These are phyloP conservation scores for Leucophora obtusa DNA, from an alignment of 2,888 invertebrate genomes.

Conservation along the genomic window DNA sequence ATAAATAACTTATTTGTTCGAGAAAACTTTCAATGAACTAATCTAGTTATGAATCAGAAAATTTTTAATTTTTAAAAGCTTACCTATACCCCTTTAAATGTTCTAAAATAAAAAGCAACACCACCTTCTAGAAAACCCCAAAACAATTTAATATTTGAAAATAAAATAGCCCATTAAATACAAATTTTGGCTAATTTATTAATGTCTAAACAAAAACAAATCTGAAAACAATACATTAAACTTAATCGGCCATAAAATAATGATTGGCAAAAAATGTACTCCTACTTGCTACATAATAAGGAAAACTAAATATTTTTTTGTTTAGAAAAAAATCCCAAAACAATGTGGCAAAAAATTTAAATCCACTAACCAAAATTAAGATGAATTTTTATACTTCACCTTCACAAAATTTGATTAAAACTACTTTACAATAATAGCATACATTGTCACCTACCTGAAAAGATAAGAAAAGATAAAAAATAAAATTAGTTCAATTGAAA, in stretches of 20 bases:
- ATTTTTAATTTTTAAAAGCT: too few species aligned
- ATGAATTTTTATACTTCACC: background rate
- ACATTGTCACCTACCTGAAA: constrained; percentile 78
- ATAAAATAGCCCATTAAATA: background rate
- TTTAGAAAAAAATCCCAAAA: too few species aligned
- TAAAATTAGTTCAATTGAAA: too few species aligned
- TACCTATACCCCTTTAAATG: background rate
- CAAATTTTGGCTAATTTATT: background rate
- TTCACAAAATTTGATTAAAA: background rate
- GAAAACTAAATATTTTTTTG: too few species aligned
- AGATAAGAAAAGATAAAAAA: constrained; percentile 65
- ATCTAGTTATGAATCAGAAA: too few species aligned
- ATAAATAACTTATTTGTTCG: too few species aligned
- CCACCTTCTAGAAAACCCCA: background rate
- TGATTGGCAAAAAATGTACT: background rate
- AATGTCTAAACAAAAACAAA: background rate
- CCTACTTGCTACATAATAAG: too few species aligned
- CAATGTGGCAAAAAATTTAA: too few species aligned
- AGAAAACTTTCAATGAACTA: too few species aligned
- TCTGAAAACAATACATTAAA: background rate
- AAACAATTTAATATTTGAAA: background rate
- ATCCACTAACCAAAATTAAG: background rate
- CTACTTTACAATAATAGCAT: constrained; percentile 67
- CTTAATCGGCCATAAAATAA: too few species aligned
- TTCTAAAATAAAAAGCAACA: background rate